phyloP scores from a whole-genome alignment of 2,888 invertebrate species.

The Cephus pulcher region DNA sequence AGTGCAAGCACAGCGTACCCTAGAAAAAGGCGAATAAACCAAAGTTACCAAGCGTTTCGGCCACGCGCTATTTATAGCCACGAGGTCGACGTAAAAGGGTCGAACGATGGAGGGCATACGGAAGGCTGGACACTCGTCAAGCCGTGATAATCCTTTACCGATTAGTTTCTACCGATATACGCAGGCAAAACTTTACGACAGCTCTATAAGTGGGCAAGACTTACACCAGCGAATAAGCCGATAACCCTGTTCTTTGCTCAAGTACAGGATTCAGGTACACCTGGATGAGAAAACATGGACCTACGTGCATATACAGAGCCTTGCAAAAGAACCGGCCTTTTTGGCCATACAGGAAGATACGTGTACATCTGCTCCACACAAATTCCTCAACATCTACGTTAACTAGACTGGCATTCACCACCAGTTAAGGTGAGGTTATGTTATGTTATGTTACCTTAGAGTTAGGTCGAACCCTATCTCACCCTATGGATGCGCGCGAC shows the following conservation, averaged over 20 bases:
- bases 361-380: slow-evolving; percentile 17
- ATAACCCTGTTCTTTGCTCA: background rate
- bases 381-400: slow-evolving; percentile 17
- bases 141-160: slow-evolving; percentile 56
- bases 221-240: background rate
- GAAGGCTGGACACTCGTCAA: slow-evolving; percentile 55
- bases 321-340: slow-evolving; percentile 34
- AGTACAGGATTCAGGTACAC: background rate
- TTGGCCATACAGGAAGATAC: slow-evolving; percentile 32
- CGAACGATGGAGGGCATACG: slow-evolving; percentile 25
- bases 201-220: slow-evolving; percentile 35
- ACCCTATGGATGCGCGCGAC: slow-evolving; percentile 51
- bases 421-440: background rate
- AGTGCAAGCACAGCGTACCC: background rate
- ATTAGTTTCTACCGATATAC: slow-evolving; percentile 52
- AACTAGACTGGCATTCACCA: background rate
- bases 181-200: slow-evolving; percentile 43
- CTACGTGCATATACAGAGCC: background rate
- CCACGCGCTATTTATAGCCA: slow-evolving; percentile 3
- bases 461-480: slow-evolving; percentile 11
- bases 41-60: slow-evolving; percentile 1
- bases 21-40: background rate
- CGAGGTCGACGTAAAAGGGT: background rate
- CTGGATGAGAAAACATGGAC: background rate
- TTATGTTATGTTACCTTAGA: background rate